Conservation (phyloP, 2,113 vertebrate species). For the Lepus timidus region DNA sequence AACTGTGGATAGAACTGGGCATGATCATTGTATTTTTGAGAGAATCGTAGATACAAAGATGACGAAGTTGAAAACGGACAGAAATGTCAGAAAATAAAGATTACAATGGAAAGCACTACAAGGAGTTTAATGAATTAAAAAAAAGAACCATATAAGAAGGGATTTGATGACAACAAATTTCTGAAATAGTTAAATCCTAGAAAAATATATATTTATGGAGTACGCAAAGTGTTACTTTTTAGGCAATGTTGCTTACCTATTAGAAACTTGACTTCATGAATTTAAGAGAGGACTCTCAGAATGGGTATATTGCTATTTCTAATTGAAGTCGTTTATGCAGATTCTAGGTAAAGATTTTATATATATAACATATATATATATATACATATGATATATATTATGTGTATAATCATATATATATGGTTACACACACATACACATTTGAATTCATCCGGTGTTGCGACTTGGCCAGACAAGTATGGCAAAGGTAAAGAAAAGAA, state of each 20-base stretch:
- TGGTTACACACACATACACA: too few relatives aligned
- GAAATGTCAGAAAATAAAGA: constrained; percentile 51
- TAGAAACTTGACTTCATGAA: neutral
- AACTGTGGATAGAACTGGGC: neutral
- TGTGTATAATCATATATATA: too few relatives aligned
- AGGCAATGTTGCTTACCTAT: neutral
- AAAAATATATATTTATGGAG: neutral
- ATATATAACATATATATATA: neutral
- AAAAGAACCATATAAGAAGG: neutral
- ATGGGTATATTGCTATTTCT: neutral
- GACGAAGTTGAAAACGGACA: neutral
- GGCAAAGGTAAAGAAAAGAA: neutral
- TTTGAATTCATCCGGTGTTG: neutral
- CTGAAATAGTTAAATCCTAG: neutral
- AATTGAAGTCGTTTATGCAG: neutral
- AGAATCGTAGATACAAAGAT: neutral
- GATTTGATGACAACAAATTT: neutral
- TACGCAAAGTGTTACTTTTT: neutral
- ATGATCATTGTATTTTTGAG: neutral
- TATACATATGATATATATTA: too few relatives aligned
- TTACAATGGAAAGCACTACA: neutral
- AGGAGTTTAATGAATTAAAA: neutral
- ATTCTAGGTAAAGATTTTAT: neutral
- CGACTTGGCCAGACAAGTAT: neutral
- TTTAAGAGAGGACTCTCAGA: neutral